A percentile compares a stretch with the other conserved stretches of the same genome.
phyloP scores from a whole-genome alignment of 2,113 vertebrate genomes.

The Psammodynastes pulverulentus region DNA sequence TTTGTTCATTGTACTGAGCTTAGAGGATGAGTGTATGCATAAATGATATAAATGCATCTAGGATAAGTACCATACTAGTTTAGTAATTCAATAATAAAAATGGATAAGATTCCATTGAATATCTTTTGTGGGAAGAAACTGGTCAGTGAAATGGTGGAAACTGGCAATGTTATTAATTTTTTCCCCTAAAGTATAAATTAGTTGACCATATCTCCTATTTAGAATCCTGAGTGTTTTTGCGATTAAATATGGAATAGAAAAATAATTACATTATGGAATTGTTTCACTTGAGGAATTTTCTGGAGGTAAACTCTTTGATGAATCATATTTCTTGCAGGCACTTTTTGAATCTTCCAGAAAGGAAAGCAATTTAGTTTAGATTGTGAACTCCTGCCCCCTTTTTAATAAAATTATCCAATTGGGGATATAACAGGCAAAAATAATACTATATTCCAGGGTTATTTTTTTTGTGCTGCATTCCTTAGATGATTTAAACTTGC shows the following conservation, averaged over 20 bases:
- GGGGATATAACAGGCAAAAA: slow-evolving; percentile 49
- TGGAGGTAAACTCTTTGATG: slow-evolving; percentile 39
- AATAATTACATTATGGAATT: slow-evolving; percentile 60
- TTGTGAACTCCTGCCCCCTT: slow-evolving; percentile 44
- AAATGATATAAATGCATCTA: not conserved
- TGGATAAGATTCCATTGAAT: not conserved
- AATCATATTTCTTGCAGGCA: slow-evolving; percentile 46
- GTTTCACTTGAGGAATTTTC: slow-evolving; percentile 56
- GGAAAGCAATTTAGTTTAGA: slow-evolving; percentile 41
- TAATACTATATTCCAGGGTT: slow-evolving; percentile 55
- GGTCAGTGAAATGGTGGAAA: not conserved
- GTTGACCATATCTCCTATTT: slow-evolving; percentile 49
- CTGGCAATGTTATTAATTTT: slow-evolving; percentile 26
- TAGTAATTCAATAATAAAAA: not conserved
- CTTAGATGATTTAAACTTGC: slow-evolving; percentile 75
- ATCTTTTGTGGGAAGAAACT: not conserved
- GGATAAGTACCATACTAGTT: not conserved
- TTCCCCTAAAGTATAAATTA: slow-evolving; percentile 10
- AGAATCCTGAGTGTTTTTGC: slow-evolving; percentile 54
- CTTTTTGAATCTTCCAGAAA: slow-evolving; percentile 45
- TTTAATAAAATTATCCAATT: slow-evolving; percentile 48
- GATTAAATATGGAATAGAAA: slow-evolving; percentile 64
- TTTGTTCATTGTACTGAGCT: too few species aligned
- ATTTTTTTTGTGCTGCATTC: slow-evolving; percentile 72
- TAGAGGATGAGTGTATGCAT: not conserved